Evolutionary conservation across 2,797 vertebrate genomes (phyloP), one percentile per base, ranked within the genome.

Genomic region (Ambastaia sidthimunki): DNA sequence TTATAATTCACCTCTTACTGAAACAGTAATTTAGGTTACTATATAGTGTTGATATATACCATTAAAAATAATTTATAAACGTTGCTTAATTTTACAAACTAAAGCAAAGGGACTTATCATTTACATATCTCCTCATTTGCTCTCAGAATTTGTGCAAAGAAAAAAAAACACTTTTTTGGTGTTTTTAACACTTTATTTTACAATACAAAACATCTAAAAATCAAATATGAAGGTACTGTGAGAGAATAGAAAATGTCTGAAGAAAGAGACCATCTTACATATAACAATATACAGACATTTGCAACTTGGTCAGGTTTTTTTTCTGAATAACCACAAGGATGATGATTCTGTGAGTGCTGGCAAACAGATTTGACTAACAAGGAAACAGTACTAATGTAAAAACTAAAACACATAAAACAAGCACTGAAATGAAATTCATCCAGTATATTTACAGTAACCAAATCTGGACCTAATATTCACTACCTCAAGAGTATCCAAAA

Each of bases 141-240:
- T 13, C 31, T 34, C 4, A 62, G 5, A 9, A 74, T 34, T 1
- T 52, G 41, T 52, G 18, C 19, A 71, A 78, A 71, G 57, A 18
- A 78, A 34, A 7, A 63, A 0, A 25, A 50, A 28, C 12, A 78
- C 1, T 52, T 11, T 73, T 76, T 81, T n/a, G n/a, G 65, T 80
- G 55, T 85, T 57, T 19, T 28, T 28, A 28, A 28, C 7, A 28
- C 66, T 94, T 94, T 94, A 94, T 94, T 94, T 90, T 80, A 93
- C 90, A 93, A 87, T 93, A 93, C 83, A 93, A 92, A 92, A 87
- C 80, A 92, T 82, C 70, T 81, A 80, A 82, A 86, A 88, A 84
- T 77, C 54, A 89, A 88, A 82, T 84, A 90, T 81, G 78, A 86
- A 85, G 83, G 65, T 62, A 52, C 74, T 75, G 68, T 54, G 59